Evolutionary conservation across 2,888 invertebrate species (phyloP), one percentile per base, ranked within the genome.

Genomic region (Nemotelus pantherinus): DNA sequence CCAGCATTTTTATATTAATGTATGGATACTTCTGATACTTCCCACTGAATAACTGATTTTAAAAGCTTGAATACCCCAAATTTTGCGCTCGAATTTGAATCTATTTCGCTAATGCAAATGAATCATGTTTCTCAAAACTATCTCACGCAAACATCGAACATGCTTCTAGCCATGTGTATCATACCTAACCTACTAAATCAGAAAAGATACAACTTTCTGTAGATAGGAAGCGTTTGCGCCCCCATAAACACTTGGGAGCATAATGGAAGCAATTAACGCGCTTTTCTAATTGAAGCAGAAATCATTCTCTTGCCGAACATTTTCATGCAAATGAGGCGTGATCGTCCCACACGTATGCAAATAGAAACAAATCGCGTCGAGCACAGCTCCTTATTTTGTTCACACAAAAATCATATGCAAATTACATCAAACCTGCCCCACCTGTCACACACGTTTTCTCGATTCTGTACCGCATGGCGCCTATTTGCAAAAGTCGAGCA

Each of bases 291-390:
- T 48, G 25, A 71, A 50, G 57, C 43, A 41, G 43, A 10, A 71
- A 47, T 55, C 41, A 71, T 71, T 43, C 45, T 71, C 43, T 55
- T 60, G 65, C 9, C 2, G 44, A 39, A 9, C 43, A 76, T 65
- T 76, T 65, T 76, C 55, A 76, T 76, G 76, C 76, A 65, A 76
- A 76, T 76, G 65, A 76, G 64, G 6, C 2, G 43, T 70, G 39
- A 43, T 4, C 55, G 70, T 41, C 55, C 43, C 41, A n/a, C 43
- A 9, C 53, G n/a, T 65, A 10, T 47, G 5, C 43, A 41, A 43
- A 4, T 63, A 67, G 50, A 39, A 25, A 4, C 25, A 47, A 25
- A 4, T 48, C 67, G 44, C 10, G 7, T 67, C 55, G 5, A 2
- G 6, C 53, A 39, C 43, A 70, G 41, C 70, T 43, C 41, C 9